Evolutionary conservation across 2,113 vertebrate species (phyloP).

Genomic region (Poecile atricapillus): DNA sequence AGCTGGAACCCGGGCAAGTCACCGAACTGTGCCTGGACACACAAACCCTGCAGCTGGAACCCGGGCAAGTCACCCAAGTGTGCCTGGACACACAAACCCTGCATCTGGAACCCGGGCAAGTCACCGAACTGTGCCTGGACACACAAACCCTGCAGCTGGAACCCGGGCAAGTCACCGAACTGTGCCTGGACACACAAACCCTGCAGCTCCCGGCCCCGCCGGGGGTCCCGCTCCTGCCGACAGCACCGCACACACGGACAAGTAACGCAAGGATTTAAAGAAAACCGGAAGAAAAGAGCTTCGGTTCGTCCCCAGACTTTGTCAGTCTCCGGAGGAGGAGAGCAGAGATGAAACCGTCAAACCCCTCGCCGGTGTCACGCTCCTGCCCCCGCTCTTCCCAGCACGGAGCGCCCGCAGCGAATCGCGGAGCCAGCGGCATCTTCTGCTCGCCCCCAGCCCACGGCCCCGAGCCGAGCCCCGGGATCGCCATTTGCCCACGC

Average conservation of each 20-base stretch:
- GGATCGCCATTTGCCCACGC: not conserved
- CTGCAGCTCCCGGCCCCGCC: not conserved
- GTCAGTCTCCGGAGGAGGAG: not conserved
- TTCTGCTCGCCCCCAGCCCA: not conserved
- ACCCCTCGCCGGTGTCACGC: not conserved
- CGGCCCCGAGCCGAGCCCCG: not conserved
- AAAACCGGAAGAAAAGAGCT: too few relatives aligned
- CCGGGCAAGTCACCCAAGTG: not conserved
- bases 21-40: not conserved
- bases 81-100: not conserved
- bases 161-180: not conserved
- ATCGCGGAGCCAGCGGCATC: not conserved
- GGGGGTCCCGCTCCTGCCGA: fast-evolving
- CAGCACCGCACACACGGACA: fast-evolving
- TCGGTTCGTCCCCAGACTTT: not conserved
- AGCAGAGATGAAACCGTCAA: fast-evolving
- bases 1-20: not conserved
- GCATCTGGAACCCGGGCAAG: not conserved
- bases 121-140: not conserved
- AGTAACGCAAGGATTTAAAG: fast-evolving
- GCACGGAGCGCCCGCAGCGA: not conserved
- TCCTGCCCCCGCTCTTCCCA: not conserved
- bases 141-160: not conserved
- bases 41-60: not conserved
- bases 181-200: not conserved